Percentiles rank a stretch among this genome's conserved stretches.
phyloP scores from a whole-genome alignment of 2,113 vertebrate species.

The Callaeas wilsoni region DNA sequence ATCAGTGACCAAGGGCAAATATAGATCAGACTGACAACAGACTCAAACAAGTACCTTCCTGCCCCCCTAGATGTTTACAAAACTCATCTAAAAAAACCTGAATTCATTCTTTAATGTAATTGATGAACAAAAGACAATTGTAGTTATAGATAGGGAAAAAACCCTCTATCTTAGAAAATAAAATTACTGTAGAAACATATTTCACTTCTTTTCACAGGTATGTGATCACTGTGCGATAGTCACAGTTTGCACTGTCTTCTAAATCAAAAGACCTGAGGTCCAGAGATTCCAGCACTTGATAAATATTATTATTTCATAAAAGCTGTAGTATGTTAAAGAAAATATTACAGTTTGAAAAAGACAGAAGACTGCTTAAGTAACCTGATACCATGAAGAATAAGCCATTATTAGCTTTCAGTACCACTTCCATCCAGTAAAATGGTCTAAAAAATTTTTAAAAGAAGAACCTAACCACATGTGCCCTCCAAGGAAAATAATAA shows the following conservation, averaged over 20 bases:
- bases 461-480: background rate
- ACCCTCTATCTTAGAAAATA: background rate
- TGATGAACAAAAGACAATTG: background rate
- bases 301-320: background rate
- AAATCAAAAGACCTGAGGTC: background rate
- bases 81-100: background rate
- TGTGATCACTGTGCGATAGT: background rate
- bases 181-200: background rate
- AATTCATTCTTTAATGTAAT: background rate
- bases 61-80: background rate
- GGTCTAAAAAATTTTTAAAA: background rate
- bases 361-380: background rate
- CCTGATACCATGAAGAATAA: background rate
- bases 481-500: background rate
- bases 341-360: background rate
- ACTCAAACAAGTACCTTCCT: background rate
- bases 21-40: background rate
- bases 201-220: background rate
- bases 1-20: background rate
- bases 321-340: background rate
- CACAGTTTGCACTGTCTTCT: background rate
- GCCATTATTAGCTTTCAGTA: background rate
- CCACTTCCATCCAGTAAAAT: background rate
- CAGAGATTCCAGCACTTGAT: background rate
- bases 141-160: background rate